These are phyloP conservation scores for Epsilonema sp. DNA, from an alignment of 2,888 invertebrate species.

Conservation along the genomic window DNA sequence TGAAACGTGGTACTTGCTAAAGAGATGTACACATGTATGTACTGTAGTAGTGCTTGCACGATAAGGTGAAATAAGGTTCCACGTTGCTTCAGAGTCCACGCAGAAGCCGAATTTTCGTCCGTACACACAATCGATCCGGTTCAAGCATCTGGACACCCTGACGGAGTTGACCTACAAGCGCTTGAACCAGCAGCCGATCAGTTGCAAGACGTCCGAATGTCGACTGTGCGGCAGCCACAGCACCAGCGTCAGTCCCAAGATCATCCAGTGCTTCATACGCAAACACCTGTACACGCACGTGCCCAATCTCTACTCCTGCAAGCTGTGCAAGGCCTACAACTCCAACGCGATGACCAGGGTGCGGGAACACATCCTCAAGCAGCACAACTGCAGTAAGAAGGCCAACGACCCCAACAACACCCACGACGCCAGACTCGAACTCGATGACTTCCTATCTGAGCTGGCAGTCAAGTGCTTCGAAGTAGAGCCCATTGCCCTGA, in stretches of 20 bases:
- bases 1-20: too few relatives aligned
- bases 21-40: too few relatives aligned
- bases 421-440: background rate
- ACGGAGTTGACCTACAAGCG: too few relatives aligned
- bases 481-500: background rate
- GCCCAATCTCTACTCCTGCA: constrained; percentile 82
- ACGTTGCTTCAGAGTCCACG: too few relatives aligned
- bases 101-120: too few relatives aligned
- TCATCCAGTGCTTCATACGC: constrained; percentile 36
- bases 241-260: constrained; percentile 28
- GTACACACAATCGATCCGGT: too few relatives aligned
- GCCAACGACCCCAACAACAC: background rate
- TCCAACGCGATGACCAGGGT: constrained; percentile 10
- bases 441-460: background rate
- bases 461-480: background rate
- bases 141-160: too few relatives aligned
- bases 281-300: constrained; percentile 57
- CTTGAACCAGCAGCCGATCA: constrained; percentile 44
- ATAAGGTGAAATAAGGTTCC: too few relatives aligned
- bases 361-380: constrained; percentile 18
- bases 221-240: constrained; percentile 33
- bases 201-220: constrained; percentile 88
- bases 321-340: background rate
- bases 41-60: too few relatives aligned
- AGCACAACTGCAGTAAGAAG: background rate